Base-by-base conservation (phyloP, 2,888 invertebrate genomes). In the Campoplex capitator region DNA sequence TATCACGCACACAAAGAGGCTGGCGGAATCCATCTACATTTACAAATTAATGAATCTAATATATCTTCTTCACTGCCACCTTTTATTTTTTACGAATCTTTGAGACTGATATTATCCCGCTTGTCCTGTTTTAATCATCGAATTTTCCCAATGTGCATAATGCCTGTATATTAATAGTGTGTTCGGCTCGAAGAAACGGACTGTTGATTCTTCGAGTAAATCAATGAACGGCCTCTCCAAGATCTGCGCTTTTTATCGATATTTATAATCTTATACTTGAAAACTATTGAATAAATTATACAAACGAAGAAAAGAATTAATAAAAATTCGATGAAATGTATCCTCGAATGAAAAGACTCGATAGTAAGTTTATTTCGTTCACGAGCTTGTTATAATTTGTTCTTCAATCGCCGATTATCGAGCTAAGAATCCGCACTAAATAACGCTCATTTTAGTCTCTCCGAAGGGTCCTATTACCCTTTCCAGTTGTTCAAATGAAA, bases 11-110 rank as follows among this genome's bases (percentile, higher is more conserved):
- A 84, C 32, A 71, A 70, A 70, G 80, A 74, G 48, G 28, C 13
- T 18, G 23, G 23, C 32, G 56, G 23, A 13, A 16, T 79, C 56
- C 38, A 54, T 78, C 51, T 70, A 48, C 62, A 45, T 51, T 38
- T 38, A 74, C 78, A 45, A 58, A 56, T 62, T 56, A 48, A 62
- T 56, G 45, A 62, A 51, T 35, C 48, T 58, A 74, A 83, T 70
- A 42, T 65, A 81, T 77, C 85, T 88, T 84, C 87, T 86, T 81
- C 77, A 86, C 85, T 87, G 85, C 84, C 87, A 84, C 77, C 51
- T 51, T 75, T 79, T 88, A 70, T 85, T 83, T 85, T 83, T 89
- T 88, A 86, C 84, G 65, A 87, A 83, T 83, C 82, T 85, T 81
- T 86, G 79, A 88, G 88, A 89, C 88, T 89, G 88, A 89, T 82